Conservation (phyloP, 1,140 invertebrate species). For the Sycophila sp. region DNA sequence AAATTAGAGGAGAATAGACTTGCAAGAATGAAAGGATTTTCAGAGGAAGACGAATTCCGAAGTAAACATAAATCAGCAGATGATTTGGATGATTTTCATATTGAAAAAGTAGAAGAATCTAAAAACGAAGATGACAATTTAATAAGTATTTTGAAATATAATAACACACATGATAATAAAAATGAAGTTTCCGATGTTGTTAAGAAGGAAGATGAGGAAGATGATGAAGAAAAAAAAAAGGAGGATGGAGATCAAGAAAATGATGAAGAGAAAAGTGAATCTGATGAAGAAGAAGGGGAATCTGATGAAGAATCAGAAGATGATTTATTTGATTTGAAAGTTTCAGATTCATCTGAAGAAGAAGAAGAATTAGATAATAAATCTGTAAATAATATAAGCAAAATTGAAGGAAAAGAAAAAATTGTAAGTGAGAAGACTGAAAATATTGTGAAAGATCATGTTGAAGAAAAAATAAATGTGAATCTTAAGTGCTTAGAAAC, state of each 20-base stretch:
- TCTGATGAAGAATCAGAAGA: constrained; percentile 51
- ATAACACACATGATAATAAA: constrained; percentile 46
- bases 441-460: not conserved
- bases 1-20: constrained; percentile 81
- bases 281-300: constrained; percentile 34
- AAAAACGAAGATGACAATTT: constrained; percentile 52
- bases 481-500: constrained; percentile 38
- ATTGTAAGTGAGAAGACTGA: constrained; percentile 3
- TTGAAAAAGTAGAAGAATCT: constrained; percentile 65
- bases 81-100: constrained; percentile 78
- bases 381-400: not conserved
- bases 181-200: constrained; percentile 46
- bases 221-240: constrained; percentile 50
- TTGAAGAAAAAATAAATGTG: constrained; percentile 30
- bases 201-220: constrained; percentile 52
- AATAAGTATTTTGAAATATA: constrained; percentile 19
- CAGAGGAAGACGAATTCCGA: constrained; percentile 52
- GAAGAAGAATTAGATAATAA: constrained; percentile 52
- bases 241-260: constrained; percentile 52
- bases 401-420: not conserved
- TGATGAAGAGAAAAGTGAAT: constrained; percentile 51
- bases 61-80: constrained; percentile 76
- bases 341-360: constrained; percentile 50
- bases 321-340: constrained; percentile 66
- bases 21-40: constrained; percentile 78